A percentile compares a stretch with the other conserved stretches of the same genome.
phyloP scores from a whole-genome alignment of 2,888 invertebrate species.

The Archaeoteleia sp. region DNA sequence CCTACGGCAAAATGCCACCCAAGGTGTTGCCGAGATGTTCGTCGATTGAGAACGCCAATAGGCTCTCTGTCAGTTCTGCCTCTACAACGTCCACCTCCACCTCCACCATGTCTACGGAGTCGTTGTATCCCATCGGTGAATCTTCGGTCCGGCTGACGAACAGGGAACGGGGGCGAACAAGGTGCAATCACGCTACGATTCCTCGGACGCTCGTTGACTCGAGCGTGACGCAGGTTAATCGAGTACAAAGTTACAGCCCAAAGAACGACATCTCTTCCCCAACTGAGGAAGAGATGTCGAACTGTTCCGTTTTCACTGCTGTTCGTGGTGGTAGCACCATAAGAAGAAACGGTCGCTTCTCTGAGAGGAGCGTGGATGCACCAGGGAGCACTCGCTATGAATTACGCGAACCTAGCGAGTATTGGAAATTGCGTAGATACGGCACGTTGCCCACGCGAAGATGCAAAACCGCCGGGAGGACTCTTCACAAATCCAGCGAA shows the following conservation, averaged over 20 bases:
- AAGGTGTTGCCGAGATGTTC: conserved; percentile 65
- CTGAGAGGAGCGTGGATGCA: no score
- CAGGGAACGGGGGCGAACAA: conserved; percentile 3
- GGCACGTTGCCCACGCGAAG: conserved; percentile 66
- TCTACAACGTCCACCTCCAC: conserved; percentile 63
- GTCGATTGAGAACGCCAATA: conserved; percentile 65
- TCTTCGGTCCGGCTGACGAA: conserved; percentile 52
- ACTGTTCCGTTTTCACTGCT: no score
- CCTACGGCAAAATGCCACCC: conserved; percentile 64
- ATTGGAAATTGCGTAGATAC: conserved; percentile 54
- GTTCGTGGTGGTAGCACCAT: no score
- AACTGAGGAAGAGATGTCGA: no score
- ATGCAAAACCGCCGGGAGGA: conserved; percentile 54
- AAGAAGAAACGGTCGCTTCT: no score
- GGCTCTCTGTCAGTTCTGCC: conserved; percentile 66
- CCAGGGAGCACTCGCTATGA: no score
- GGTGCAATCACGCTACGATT: not conserved
- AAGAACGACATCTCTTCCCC: no score
- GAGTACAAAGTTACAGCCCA: no score
- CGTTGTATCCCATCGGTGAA: conserved; percentile 66
- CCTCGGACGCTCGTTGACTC: not conserved
- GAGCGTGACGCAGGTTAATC: not conserved
- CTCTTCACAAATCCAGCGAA: conserved; percentile 66
- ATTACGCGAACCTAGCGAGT: conserved; percentile 2
- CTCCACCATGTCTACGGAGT: conserved; percentile 68